These are phyloP conservation scores for Distichodus sexfasciatus DNA, from an alignment of 2,797 vertebrate species.

Conservation along the genomic window DNA sequence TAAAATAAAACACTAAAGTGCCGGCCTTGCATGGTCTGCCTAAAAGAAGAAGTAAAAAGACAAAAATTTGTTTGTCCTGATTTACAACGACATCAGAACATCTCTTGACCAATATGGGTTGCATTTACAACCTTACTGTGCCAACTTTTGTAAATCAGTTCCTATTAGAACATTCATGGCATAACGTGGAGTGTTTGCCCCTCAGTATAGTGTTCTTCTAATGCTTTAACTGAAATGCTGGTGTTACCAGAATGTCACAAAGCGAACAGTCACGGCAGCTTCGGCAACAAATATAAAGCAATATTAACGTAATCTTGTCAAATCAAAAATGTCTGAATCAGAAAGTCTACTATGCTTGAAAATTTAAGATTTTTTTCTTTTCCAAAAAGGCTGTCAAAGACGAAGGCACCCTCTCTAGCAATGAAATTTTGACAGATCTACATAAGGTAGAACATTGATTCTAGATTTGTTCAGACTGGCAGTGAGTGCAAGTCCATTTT, in stretches of 20 bases:
- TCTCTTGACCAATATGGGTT: slow-evolving; percentile 1
- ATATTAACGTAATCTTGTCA: background rate
- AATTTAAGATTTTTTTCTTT: no score
- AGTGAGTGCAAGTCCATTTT: background rate
- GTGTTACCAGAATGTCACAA: background rate
- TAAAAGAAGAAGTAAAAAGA: slow-evolving; percentile 12
- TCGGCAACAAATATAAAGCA: background rate
- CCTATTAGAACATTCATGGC: background rate
- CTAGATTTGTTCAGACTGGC: background rate
- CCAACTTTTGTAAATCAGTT: background rate
- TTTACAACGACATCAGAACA: background rate
- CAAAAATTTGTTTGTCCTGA: background rate
- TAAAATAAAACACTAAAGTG: slow-evolving; percentile 37
- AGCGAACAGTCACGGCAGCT: background rate
- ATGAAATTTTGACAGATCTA: background rate
- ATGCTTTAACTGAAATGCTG: background rate
- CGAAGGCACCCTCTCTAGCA: background rate
- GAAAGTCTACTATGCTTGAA: no score
- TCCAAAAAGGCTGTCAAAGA: background rate
- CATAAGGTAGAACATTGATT: background rate
- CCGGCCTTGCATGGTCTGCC: slow-evolving; percentile 54
- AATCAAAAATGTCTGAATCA: no score
- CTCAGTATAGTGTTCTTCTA: background rate
- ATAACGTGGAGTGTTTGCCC: background rate
- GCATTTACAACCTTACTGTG: background rate